Base-by-base conservation (phyloP, 2,888 invertebrate genomes). In the Pammene aurita region DNA sequence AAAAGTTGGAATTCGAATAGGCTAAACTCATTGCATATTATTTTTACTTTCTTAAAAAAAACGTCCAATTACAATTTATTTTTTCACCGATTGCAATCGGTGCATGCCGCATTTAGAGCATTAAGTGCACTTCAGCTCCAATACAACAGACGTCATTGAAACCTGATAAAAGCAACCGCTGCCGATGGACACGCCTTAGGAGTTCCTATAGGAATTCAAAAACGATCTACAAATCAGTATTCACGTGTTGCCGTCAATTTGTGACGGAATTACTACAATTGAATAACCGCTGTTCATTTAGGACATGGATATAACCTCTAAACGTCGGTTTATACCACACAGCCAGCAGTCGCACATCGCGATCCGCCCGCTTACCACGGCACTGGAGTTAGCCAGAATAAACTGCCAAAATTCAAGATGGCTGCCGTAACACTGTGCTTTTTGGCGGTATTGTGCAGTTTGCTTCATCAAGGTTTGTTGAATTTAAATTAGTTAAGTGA, bases 391-490 rank as follows among this genome's bases (percentile, higher is more conserved):
- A 75, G 76, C 83, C 61, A 61, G 74, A 67, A 52, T 42, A 42
- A 67, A 56, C 44, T 71, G 52, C 66, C 71, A 65, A 58, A 65
- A 72, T 65, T 69, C 78, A 86, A 82, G 73, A 90, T 91, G 90
- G 88, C 87, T 73, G 70, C 81, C 38, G 77, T 76, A 67, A 67
- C 81, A 50, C 72, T 89, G 79, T 88, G 86, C 84, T 80, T 89
- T 85, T 82, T 91, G 86, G 90, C 86, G 84, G 87, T 88, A 75
- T 74, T 88, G 72, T 88, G 89, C 87, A 88, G 90, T 86, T 86
- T 91, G 75, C 82, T 92, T 60, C 90, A 91, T 68, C 85, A 90
- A 91, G 92, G 92, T 92, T 84, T 78, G 89, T 88, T 76, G 60
- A 73, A 75, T 75, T 76, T 72, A 70, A 72, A 60, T 66, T 74